Evolutionary conservation across 2,113 vertebrate genomes (phyloP), one percentile per base, ranked within the genome.

Genomic region (Camelus dromedarius): DNA sequence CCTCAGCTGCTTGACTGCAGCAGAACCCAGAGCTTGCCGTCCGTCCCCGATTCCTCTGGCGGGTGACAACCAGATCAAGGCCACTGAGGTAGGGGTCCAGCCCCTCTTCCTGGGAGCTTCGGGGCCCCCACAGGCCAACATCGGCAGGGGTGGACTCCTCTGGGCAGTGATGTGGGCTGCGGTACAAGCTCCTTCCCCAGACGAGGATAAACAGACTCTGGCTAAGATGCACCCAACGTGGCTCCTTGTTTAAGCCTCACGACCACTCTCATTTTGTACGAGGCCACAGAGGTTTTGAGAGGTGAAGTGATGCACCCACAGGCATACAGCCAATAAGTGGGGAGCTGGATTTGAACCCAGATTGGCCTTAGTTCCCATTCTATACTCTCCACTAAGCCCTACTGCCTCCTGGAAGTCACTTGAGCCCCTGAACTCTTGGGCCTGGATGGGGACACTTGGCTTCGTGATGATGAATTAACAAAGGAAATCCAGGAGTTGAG

Each of bases 171-270:
- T 2, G 7, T 8, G 79, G 42, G 64, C 72, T 1, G 26, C 0
- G 38, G 66, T 26, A 1, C 1, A 2, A 50, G 81, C n/a, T n/a
- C 73, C 66, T n/a, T 46, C 48, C 67, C 35, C 56, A 8, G 70
- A 16, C 30, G 52, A 1, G 8, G 32, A 50, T 46, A 70, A 35
- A 46, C 12, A 42, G 48, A 26, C 48, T 1, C 35, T 8, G 20
- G 1, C 1, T 1, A 32, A 8, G 28, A 8, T 0, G 64, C 6
- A 12, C 13, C n/a, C 38, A 10, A 1, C 0, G 0, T 1, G 50
- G 58, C 56, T 16, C 32, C 69, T 18, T 26, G 42, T 0, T 5
- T 4, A 8, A 73, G n/a, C 20, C 52, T 76, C 76, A 20, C 3
- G 0, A 16, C 38, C 48, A 15, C 73, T 8, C 28, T 32, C 14